Evolutionary conservation across 1,140 invertebrate genomes (phyloP), one percentile per base, ranked within the genome.

Genomic region (Lepidurus packardi): DNA sequence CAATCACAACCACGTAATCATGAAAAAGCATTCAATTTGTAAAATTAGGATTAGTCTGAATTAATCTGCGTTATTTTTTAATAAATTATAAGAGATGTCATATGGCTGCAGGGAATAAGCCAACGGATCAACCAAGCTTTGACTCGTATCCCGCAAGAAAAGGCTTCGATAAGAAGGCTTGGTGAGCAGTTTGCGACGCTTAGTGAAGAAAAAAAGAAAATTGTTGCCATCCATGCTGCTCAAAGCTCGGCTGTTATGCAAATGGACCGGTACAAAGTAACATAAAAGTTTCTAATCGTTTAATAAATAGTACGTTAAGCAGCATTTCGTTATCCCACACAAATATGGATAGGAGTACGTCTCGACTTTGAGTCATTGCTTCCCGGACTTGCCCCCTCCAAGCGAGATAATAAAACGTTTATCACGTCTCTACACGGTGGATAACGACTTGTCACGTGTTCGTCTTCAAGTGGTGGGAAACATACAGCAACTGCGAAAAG

Each of bases 361-460:
- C 21, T 65, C 53, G 21, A 65, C 53, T 65, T 65, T 65, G 53
- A 65, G 53, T 65, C 53, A 21, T 21, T 65, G 53, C 21, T 65
- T 65, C 21, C 53, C 53, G 53, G 53, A 65, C 53, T 65, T 65
- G 53, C 53, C 53, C 53, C 53, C 53, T 65, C 53, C 53, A 65
- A 13, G 21, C 21, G 53, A n/a, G 9, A 65, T 21, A 65, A 65
- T 65, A 13, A 65, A 65, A 21, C 53, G 53, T 21, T 65, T 65
- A 65, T 65, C 53, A 21, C 53, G 53, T 65, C 53, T 65, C 13
- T 65, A 65, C 53, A 65, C 53, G 16, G 53, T 65, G 53, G 53
- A 65, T 21, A 65, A 7, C 21, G 53, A 65, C 53, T 65, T 65
- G 13, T 65, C 53, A 65, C 21, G 53, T 65, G 53, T 16, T 65